These are phyloP conservation scores for Oceanodroma tethys DNA, from an alignment of 2,113 vertebrate species.

Conservation along the genomic window DNA sequence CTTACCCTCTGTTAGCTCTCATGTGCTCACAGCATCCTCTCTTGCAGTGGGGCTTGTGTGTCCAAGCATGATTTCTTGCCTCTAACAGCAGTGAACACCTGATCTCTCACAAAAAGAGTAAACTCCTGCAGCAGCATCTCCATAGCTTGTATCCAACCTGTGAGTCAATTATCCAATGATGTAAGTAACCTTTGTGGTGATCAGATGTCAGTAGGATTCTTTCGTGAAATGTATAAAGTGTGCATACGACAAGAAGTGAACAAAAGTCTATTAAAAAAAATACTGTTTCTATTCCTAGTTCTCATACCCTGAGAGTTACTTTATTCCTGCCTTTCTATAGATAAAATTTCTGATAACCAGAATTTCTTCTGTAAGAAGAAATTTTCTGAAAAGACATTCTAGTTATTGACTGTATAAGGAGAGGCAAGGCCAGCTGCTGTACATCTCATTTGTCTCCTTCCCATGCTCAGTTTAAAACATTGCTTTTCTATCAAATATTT, in stretches of 20 bases:
- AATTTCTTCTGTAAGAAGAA: not conserved
- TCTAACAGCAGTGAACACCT: not conserved
- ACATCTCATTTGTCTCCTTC: not conserved
- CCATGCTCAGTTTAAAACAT: not conserved
- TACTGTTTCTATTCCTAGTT: not conserved
- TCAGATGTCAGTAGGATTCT: not conserved
- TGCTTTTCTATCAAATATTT: not conserved
- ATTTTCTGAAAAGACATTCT: not conserved
- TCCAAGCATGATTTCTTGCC: not conserved
- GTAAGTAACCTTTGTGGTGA: not conserved
- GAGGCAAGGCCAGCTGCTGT: not conserved
- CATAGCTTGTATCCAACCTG: not conserved
- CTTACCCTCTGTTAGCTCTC: not conserved
- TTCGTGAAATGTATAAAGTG: not conserved
- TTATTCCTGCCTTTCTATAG: not conserved
- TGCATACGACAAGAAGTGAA: not conserved
- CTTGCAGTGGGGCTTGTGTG: not conserved
- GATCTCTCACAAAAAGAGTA: not conserved
- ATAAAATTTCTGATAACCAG: not conserved
- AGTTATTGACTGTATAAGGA: not conserved
- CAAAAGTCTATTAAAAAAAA: not conserved
- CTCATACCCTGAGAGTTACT: not conserved
- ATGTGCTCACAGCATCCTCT: not conserved
- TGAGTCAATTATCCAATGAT: not conserved
- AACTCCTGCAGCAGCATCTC: not conserved